These are phyloP conservation scores for Lindbergichthys nudifrons DNA, from an alignment of 2,797 vertebrate species.

Conservation along the genomic window DNA sequence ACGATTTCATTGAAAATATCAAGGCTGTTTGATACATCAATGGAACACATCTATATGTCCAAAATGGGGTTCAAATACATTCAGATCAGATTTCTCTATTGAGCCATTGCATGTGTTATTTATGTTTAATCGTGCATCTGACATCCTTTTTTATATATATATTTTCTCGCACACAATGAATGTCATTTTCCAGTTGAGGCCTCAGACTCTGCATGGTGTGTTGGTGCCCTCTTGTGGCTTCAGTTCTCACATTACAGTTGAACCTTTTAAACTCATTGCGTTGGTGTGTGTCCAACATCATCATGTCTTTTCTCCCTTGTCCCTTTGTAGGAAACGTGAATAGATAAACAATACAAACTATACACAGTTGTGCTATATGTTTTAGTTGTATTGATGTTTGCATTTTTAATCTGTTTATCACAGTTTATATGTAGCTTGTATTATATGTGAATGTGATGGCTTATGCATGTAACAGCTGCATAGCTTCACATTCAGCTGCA, in stretches of 20 bases:
- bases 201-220: not conserved
- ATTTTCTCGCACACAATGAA: not conserved
- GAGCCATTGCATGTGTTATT: not conserved
- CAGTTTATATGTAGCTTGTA: not conserved
- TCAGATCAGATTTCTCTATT: not conserved
- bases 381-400: not conserved
- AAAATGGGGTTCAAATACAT: not conserved
- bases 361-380: not conserved
- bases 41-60: not conserved
- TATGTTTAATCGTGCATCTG: not conserved
- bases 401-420: not conserved
- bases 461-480: not conserved
- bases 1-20: not conserved
- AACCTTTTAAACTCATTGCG: not conserved
- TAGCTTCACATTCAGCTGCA: not conserved
- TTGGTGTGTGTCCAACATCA: not conserved
- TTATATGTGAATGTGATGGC: not conserved
- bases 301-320: not conserved
- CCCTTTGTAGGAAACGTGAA: not conserved
- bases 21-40: not conserved
- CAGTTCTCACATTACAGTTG: not conserved
- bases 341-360: not conserved
- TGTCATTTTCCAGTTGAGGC: not conserved
- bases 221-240: conserved; percentile 63
- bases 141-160: not conserved